These are phyloP conservation scores for Vandiemenella viatica DNA, from an alignment of 2,888 invertebrate species.

Conservation along the genomic window DNA sequence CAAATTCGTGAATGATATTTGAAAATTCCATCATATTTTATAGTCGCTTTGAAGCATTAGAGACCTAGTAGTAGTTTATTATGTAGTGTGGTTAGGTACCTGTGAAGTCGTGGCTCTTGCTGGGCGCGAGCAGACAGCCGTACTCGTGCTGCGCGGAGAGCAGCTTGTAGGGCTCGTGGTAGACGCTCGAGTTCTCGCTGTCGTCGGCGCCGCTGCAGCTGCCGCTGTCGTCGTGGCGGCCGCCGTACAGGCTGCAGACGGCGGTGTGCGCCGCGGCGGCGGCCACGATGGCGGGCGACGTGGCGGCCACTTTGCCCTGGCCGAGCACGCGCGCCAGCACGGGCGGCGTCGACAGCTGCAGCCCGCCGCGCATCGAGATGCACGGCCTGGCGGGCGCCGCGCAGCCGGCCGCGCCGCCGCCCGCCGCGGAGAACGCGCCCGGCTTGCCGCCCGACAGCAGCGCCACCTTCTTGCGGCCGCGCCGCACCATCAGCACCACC, in stretches of 20 bases:
- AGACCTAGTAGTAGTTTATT: too few species aligned
- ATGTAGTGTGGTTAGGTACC: slow-evolving; percentile 25
- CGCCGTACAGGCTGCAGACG: slow-evolving; percentile 15
- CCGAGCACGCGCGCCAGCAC: neutral
- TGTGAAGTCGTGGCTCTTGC: slow-evolving; percentile 38
- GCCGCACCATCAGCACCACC: slow-evolving; percentile 45
- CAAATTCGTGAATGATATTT: too few species aligned
- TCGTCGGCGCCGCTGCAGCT: slow-evolving; percentile 26
- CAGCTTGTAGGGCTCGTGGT: slow-evolving; percentile 41
- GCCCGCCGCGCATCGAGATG: neutral
- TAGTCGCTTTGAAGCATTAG: too few species aligned
- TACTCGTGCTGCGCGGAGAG: slow-evolving; percentile 33
- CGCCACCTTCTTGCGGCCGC: slow-evolving; percentile 47
- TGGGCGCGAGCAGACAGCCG: slow-evolving; percentile 32
- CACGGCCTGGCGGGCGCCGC: too few species aligned
- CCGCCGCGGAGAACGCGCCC: slow-evolving; percentile 24
- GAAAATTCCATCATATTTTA: too few species aligned
- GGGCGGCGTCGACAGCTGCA: slow-evolving; percentile 20
- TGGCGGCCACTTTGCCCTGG: neutral
- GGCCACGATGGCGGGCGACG: neutral
- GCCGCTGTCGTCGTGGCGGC: neutral
- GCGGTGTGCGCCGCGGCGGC: neutral
- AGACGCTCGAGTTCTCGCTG: slow-evolving; percentile 39
- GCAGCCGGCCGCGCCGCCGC: neutral
- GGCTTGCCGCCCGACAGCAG: slow-evolving; percentile 39